Percentiles rank a stretch among this genome's conserved stretches.
phyloP scores from a whole-genome alignment of 2,888 invertebrate genomes.

The Sphinx pinastri region DNA sequence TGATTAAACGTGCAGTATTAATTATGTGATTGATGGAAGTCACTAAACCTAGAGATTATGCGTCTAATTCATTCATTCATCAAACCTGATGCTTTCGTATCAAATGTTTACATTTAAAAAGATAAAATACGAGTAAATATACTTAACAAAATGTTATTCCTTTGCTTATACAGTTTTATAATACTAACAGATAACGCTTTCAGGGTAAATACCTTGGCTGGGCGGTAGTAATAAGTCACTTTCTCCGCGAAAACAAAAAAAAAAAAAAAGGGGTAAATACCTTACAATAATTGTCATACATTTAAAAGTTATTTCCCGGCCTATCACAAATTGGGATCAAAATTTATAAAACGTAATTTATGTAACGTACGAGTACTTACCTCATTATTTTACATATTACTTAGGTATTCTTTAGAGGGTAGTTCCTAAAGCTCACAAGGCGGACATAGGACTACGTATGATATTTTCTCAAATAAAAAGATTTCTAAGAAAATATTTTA shows the following conservation, averaged over 20 bases:
- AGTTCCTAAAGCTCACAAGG: no score
- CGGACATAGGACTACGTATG: no score
- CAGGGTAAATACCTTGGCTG: neutral
- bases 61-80: slow-evolving; percentile 9
- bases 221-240: no score
- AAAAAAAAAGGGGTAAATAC: neutral
- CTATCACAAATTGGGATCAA: neutral
- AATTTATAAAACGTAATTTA: neutral
- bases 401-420: no score
- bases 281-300: neutral
- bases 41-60: slow-evolving; percentile 18
- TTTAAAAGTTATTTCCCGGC: neutral
- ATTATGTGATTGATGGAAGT: slow-evolving; percentile 13
- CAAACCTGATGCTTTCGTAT: slow-evolving; percentile 18
- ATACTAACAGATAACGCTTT: neutral
- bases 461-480: no score
- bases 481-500: no score
- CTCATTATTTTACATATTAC: no score
- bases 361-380: no score
- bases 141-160: neutral
- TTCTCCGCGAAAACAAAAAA: no score
- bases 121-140: slow-evolving; percentile 34
- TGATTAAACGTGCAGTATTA: neutral
- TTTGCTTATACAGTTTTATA: neutral
- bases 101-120: slow-evolving; percentile 38